These are phyloP conservation scores for Tenodera sinensis DNA, from an alignment of 2,888 invertebrate species.

Conservation along the genomic window DNA sequence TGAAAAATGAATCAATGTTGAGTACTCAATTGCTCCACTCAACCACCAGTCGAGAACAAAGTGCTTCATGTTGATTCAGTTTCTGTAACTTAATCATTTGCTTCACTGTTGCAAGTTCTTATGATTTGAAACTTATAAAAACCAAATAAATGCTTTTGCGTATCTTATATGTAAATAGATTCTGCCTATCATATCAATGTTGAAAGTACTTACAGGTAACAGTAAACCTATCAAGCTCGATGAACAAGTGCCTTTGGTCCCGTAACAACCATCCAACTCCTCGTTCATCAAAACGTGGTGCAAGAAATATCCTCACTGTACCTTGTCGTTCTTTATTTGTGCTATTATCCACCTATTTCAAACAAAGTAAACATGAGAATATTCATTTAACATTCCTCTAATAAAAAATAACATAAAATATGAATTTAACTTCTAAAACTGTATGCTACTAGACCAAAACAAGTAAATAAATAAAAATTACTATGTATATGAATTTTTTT, in stretches of 20 bases:
- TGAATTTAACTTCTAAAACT: not conserved
- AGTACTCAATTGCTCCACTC: no score
- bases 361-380: not conserved
- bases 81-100: no score
- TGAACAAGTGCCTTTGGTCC: slow-evolving; percentile 62
- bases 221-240: slow-evolving; percentile 71
- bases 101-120: no score
- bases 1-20: no score
- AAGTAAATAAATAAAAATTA: no score
- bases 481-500: no score
- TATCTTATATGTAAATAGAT: no score
- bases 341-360: slow-evolving; percentile 17
- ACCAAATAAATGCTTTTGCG: no score
- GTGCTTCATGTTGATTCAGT: no score
- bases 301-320: slow-evolving; percentile 67
- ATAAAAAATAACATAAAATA: no score
- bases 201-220: slow-evolving; percentile 52
- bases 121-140: no score
- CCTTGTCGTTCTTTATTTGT: slow-evolving; percentile 49
- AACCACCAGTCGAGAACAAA: no score
- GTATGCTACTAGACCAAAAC: not conserved
- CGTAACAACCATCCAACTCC: slow-evolving; percentile 59
- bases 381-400: not conserved
- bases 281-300: slow-evolving; percentile 63
- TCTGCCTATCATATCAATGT: not conserved